A percentile compares a stretch with the other conserved stretches of the same genome.
phyloP scores from a whole-genome alignment of 2,888 invertebrate species.

The Eupithecia vulgata region DNA sequence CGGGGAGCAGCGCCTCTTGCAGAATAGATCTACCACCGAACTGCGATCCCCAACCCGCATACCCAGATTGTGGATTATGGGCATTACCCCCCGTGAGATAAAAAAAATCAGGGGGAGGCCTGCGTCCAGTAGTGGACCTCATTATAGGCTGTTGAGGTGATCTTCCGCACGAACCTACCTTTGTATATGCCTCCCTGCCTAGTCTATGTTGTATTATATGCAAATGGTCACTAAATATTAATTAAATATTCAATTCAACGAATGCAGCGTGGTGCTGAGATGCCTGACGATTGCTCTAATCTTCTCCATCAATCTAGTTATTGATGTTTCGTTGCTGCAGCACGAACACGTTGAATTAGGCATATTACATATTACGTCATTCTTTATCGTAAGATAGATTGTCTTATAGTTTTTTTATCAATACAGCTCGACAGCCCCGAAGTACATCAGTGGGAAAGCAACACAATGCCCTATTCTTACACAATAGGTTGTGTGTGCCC shows the following conservation, averaged over 20 bases:
- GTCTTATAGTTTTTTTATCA: constrained; percentile 22
- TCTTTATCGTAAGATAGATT: constrained; percentile 20
- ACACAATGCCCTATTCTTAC: constrained; percentile 40
- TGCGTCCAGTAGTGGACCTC: too few species aligned
- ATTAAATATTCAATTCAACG: neutral
- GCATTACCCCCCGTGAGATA: too few species aligned
- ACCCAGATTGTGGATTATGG: too few species aligned
- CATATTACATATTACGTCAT: constrained; percentile 10
- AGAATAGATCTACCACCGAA: too few species aligned
- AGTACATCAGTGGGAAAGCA: constrained; percentile 42
- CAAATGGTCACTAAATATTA: neutral
- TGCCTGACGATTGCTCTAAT: neutral
- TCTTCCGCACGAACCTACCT: neutral
- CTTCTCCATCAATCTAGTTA: neutral
- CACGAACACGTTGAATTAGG: neutral
- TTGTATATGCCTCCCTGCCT: neutral
- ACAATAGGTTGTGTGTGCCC: constrained; percentile 37
- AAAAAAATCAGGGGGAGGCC: too few species aligned
- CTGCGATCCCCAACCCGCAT: too few species aligned
- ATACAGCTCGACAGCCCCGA: constrained; percentile 35
- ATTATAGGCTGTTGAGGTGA: too few species aligned
- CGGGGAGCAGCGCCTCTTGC: too few species aligned
- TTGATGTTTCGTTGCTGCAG: neutral
- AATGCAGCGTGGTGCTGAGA: neutral
- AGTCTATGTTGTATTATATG: neutral